Percentiles rank a stretch among this genome's conserved stretches.
phyloP scores from a whole-genome alignment of 2,888 invertebrate genomes.

The Hybos culiciformis region DNA sequence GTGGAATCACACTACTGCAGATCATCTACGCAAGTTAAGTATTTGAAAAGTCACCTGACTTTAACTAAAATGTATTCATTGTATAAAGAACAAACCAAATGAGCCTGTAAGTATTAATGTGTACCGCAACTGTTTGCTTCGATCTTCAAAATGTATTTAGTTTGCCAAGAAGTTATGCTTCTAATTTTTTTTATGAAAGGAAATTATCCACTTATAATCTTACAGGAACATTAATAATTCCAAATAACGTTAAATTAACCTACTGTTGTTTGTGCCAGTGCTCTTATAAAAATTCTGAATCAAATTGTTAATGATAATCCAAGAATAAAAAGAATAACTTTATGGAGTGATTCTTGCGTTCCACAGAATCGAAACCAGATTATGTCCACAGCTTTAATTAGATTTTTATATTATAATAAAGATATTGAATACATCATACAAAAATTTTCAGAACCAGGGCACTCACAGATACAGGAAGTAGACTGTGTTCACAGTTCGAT shows the following conservation, averaged over 20 bases:
- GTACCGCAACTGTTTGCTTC: not conserved
- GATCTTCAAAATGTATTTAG: not conserved
- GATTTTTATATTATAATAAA: not conserved
- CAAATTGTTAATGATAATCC: not conserved
- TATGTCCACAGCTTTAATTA: not conserved
- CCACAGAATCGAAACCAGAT: not conserved
- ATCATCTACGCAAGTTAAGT: no score
- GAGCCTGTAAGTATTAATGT: no score
- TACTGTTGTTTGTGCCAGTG: not conserved
- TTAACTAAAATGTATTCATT: no score
- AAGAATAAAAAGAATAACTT: not conserved
- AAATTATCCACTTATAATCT: not conserved
- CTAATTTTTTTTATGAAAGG: not conserved
- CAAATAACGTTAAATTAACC: not conserved
- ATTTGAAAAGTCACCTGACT: no score
- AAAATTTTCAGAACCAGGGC: constrained; percentile 1
- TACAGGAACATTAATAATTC: not conserved
- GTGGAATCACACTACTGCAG: no score
- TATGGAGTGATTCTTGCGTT: not conserved
- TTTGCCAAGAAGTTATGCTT: not conserved
- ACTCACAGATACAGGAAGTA: not conserved
- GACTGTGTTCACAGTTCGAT: not conserved
- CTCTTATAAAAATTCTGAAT: not conserved
- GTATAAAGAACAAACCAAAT: no score
- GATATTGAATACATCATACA: not conserved